phyloP scores from a whole-genome alignment of 2,888 invertebrate species.

The Drosophila austrosaltans region DNA sequence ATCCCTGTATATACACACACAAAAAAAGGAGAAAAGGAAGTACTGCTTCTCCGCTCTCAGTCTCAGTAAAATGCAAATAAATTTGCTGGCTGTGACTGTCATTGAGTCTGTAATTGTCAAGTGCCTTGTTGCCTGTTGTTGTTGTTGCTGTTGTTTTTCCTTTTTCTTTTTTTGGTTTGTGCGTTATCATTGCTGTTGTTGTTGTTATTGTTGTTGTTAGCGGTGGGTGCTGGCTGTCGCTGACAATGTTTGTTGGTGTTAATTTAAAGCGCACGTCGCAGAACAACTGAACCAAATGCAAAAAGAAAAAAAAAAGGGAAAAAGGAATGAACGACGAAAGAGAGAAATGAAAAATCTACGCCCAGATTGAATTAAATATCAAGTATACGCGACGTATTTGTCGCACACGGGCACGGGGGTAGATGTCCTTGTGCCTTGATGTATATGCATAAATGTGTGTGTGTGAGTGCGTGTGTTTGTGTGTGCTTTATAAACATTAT shows the following conservation, averaged over 20 bases:
- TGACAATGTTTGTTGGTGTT: slow-evolving; percentile 73
- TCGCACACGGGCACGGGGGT: slow-evolving; percentile 28
- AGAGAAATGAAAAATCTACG: slow-evolving; percentile 58
- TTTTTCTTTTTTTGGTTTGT: slow-evolving; percentile 14
- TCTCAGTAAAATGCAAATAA: slow-evolving; percentile 66
- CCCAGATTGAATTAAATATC: slow-evolving; percentile 74
- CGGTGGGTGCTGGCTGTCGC: slow-evolving; percentile 44
- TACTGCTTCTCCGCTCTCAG: not conserved
- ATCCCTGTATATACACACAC: not conserved
- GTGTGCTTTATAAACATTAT: slow-evolving; percentile 64
- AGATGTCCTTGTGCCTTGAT: slow-evolving; percentile 24
- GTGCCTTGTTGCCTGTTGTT: slow-evolving; percentile 57
- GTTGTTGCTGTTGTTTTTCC: slow-evolving; percentile 28
- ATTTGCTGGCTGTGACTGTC: slow-evolving; percentile 72
- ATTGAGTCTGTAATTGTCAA: slow-evolving; percentile 75
- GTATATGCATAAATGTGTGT: not conserved
- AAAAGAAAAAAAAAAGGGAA: not conserved
- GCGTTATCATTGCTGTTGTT: slow-evolving; percentile 33
- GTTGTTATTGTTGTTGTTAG: slow-evolving; percentile 23
- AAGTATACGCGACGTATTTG: slow-evolving; percentile 61
- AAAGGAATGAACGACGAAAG: slow-evolving; percentile 16
- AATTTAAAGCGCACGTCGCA: slow-evolving; percentile 65
- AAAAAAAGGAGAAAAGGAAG: slow-evolving; percentile 16
- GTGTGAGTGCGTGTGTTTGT: slow-evolving; percentile 33
- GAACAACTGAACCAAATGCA: slow-evolving; percentile 18